Evolutionary conservation across 2,113 vertebrate species (phyloP).

Genomic region (Xiphophorus maculatus): DNA sequence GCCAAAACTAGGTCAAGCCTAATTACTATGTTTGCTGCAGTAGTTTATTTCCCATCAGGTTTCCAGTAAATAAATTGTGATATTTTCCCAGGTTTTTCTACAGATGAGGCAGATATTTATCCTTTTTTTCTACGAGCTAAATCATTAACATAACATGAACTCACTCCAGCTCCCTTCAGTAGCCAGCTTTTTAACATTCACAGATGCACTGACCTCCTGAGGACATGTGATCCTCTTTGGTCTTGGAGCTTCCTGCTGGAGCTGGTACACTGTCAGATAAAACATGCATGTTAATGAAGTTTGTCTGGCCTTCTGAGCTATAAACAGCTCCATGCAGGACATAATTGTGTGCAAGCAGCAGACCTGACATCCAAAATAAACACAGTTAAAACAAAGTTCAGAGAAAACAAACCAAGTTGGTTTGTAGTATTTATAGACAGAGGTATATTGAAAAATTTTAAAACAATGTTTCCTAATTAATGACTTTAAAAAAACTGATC

Average conservation of each 20-base stretch:
- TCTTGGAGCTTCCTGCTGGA: conserved; percentile 95
- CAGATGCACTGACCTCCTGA: conserved; percentile 87
- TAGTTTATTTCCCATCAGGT: neutral
- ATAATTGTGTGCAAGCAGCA: conserved; percentile 24
- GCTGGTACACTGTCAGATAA: conserved; percentile 90
- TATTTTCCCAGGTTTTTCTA: neutral
- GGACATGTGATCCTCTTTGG: conserved; percentile 96
- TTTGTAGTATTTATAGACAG: conserved; percentile 8
- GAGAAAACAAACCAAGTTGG: conserved; percentile 7
- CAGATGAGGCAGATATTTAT: neutral
- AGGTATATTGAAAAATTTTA: neutral
- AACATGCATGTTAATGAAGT: conserved; percentile 52
- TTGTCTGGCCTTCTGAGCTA: neutral
- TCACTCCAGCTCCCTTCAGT: neutral
- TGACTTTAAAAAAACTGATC: too few relatives aligned
- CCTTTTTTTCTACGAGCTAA: neutral
- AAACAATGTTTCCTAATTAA: conserved; percentile 1
- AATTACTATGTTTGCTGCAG: neutral
- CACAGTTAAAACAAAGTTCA: conserved; percentile 2
- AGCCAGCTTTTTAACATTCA: neutral
- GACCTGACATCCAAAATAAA: conserved; percentile 18
- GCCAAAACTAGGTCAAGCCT: neutral
- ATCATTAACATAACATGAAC: neutral
- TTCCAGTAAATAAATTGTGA: neutral
- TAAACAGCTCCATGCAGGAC: conserved; percentile 4